These are phyloP conservation scores for Psococerastis gibbosa DNA, from an alignment of 2,888 invertebrate species.

Conservation along the genomic window DNA sequence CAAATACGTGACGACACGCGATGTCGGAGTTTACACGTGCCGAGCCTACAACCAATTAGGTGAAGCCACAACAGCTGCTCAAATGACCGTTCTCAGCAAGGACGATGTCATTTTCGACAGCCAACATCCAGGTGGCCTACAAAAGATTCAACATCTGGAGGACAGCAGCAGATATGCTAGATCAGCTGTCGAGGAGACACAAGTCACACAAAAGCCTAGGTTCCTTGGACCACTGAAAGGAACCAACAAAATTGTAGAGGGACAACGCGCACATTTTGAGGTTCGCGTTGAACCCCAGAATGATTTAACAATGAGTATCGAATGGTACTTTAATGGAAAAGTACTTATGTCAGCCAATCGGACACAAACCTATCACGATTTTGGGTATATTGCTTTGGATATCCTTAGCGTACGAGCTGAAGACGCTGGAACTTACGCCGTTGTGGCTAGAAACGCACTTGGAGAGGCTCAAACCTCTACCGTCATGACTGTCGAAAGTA, in stretches of 20 bases:
- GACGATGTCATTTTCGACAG: constrained; percentile 75
- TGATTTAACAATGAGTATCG: constrained; percentile 78
- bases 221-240: constrained; percentile 80
- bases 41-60: constrained; percentile 73
- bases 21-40: constrained; percentile 78
- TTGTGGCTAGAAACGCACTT: constrained; percentile 74
- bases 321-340: constrained; percentile 95
- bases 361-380: constrained; percentile 88
- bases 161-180: constrained; percentile 52
- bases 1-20: constrained; percentile 72
- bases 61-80: constrained; percentile 64
- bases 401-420: constrained; percentile 81
- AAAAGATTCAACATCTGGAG: constrained; percentile 80
- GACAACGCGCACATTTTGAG: constrained; percentile 87
- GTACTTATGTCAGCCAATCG: constrained; percentile 75
- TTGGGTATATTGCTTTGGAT: constrained; percentile 92
- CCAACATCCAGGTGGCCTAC: constrained; percentile 78
- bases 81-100: constrained; percentile 65
- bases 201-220: constrained; percentile 60
- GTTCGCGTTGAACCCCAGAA: constrained; percentile 87
- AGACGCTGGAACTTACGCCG: constrained; percentile 84
- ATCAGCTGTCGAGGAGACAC: constrained; percentile 47
- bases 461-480: constrained; percentile 75
- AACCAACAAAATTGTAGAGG: constrained; percentile 83
- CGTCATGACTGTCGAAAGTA: constrained; percentile 76